Base-by-base conservation (phyloP, 2,113 vertebrate genomes). In the Tachysurus vachellii region DNA sequence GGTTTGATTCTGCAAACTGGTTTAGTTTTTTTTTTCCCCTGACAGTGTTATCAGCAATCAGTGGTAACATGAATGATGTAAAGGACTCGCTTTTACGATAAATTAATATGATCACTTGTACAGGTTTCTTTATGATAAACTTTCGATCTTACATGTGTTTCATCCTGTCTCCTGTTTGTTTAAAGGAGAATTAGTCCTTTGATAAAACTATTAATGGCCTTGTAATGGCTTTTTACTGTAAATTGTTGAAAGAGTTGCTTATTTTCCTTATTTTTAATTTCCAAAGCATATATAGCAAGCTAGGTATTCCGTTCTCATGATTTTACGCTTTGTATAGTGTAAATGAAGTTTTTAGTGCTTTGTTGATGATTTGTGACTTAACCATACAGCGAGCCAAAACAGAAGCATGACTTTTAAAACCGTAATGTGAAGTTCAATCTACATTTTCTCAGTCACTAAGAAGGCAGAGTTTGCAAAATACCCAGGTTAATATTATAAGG, bases 1-100 rank as follows among this genome's bases (percentile, higher is more conserved):
- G 92, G 95, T 95, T 95, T 95, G 94, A 94, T 95, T 95, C 93
- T 95, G 91, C 94, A 95, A 95, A 95, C 95, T 95, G 86, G 86
- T 93, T 89, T 92, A 89, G 88, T 91, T 88, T 50, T 50, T 50
- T 50, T 59, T 91, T 81, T 82, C 82, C 70, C 71, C 79, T 23
- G 85, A 91, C 26, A 81, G 87, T 88, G 88, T 90, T 90, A 64
- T 88, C 77, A 56, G 73, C 59, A 87, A 87, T 85, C 61, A 31
- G 14, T 31, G 86, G 79, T 88, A 88, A 89, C 85, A 83, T 73
- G 61, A 83, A 84, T 82, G 81, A 73, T 16, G 71, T 86, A 84
- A 50, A 86, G 53, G 68, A 44, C 50, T 56, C 0, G 8, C 47
- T 85, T 90, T 86, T 81, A 80, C 26, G 4, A 70, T 87, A 85